Percentiles rank a stretch among this genome's conserved stretches.
Evolutionary conservation across 2,797 vertebrate genomes (phyloP).

Genomic region (Xiphorhynchus erythropygius): DNA sequence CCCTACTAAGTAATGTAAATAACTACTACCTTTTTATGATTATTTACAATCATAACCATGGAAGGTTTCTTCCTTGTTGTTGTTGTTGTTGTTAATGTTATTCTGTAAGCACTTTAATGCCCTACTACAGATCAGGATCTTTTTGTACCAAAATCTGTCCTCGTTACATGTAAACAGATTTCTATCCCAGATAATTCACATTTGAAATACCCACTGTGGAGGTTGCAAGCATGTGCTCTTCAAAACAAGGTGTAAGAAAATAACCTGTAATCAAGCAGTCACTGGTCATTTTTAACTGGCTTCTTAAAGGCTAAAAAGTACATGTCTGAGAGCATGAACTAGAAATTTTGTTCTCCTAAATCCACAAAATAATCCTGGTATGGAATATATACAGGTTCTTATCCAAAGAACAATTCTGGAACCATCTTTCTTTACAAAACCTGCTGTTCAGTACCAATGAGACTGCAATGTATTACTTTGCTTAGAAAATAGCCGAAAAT

Average conservation of each 20-base stretch:
- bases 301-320: not conserved
- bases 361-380: not conserved
- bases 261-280: not conserved
- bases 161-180: not conserved
- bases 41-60: not conserved
- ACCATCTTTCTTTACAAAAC: not conserved
- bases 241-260: not conserved
- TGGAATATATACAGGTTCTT: not conserved
- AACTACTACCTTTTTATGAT: not conserved
- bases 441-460: not conserved
- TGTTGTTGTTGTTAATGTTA: not conserved
- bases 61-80: not conserved
- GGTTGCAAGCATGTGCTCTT: not conserved
- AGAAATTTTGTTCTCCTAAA: not conserved
- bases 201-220: not conserved
- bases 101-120: not conserved
- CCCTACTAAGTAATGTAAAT: not conserved
- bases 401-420: not conserved
- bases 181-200: not conserved
- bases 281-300: not conserved
- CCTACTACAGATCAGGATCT: not conserved
- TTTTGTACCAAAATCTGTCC: not conserved
- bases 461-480: not conserved
- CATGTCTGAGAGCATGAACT: not conserved
- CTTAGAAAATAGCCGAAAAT: not conserved